Percentiles rank a stretch among this genome's conserved stretches.
These are phyloP conservation scores for Styela clava DNA, from an alignment of 23 tunicate genomes.

Conservation along the genomic window DNA sequence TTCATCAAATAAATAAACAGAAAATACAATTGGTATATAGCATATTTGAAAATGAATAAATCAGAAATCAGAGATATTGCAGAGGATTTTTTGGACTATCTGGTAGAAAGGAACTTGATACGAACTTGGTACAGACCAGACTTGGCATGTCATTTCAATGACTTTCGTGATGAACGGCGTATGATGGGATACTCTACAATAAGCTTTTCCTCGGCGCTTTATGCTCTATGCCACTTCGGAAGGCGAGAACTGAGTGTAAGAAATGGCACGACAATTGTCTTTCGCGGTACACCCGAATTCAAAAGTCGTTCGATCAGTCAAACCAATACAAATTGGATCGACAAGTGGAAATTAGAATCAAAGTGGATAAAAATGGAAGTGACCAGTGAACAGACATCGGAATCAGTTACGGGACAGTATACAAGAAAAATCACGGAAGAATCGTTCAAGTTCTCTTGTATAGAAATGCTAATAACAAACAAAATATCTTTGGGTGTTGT, in stretches of 20 bases:
- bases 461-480: background rate
- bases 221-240: background rate
- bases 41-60: background rate
- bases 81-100: conserved; percentile 5
- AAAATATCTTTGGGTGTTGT: background rate
- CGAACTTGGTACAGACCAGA: conserved; percentile 29
- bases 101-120: conserved; percentile 5
- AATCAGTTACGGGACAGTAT: background rate
- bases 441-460: background rate
- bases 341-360: background rate
- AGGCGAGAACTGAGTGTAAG: conserved; percentile 5
- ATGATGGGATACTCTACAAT: background rate
- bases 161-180: conserved; percentile 12
- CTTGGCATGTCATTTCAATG: conserved; percentile 4
- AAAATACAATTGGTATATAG: too few species aligned
- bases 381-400: background rate
- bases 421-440: background rate
- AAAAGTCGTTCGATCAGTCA: background rate
- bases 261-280: conserved; percentile 10
- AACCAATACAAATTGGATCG: background rate
- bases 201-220: conserved; percentile 6
- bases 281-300: background rate
- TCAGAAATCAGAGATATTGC: conserved; percentile 10
- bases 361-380: background rate
- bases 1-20: too few species aligned